Evolutionary conservation across 1,140 invertebrate species (phyloP).

Genomic region (Pissodes strobi): DNA sequence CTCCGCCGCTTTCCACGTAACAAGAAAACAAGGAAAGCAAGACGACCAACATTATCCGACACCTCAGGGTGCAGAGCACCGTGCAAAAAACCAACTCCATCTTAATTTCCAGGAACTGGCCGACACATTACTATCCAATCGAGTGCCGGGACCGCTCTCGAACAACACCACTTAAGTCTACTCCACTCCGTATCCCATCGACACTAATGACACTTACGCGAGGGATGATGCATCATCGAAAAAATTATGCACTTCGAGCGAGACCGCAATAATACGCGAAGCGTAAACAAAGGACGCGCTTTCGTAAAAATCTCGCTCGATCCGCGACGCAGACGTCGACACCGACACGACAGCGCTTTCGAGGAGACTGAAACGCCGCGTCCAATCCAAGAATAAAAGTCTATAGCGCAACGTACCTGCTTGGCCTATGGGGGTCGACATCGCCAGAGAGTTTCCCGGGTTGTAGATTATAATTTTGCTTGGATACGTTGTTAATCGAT

Average conservation of each 20-base stretch:
- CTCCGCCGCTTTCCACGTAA: too few relatives aligned
- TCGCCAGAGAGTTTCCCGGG: slow-evolving; percentile 14
- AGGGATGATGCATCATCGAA: background rate
- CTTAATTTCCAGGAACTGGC: too few relatives aligned
- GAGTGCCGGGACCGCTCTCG: too few relatives aligned
- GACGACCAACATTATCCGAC: too few relatives aligned
- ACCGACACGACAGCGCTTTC: background rate
- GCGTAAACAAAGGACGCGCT: slow-evolving; percentile 12
- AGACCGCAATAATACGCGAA: too few relatives aligned
- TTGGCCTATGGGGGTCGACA: slow-evolving; percentile 18
- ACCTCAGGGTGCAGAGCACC: too few relatives aligned
- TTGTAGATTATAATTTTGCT: slow-evolving; percentile 15
- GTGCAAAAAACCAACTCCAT: too few relatives aligned
- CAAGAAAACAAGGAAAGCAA: too few relatives aligned
- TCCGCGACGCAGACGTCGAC: background rate
- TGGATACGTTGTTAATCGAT: slow-evolving; percentile 21
- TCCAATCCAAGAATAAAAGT: slow-evolving; percentile 22
- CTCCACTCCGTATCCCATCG: too few relatives aligned
- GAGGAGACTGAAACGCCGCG: slow-evolving; percentile 11
- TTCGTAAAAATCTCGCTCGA: background rate
- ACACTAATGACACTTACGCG: background rate
- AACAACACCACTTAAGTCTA: too few relatives aligned
- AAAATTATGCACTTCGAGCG: too few relatives aligned
- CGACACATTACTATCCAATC: too few relatives aligned
- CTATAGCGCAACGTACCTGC: slow-evolving; percentile 20